Evolutionary conservation across 2,888 invertebrate species (phyloP), one percentile per base, ranked within the genome.

Genomic region (Gymnocheta viridis): DNA sequence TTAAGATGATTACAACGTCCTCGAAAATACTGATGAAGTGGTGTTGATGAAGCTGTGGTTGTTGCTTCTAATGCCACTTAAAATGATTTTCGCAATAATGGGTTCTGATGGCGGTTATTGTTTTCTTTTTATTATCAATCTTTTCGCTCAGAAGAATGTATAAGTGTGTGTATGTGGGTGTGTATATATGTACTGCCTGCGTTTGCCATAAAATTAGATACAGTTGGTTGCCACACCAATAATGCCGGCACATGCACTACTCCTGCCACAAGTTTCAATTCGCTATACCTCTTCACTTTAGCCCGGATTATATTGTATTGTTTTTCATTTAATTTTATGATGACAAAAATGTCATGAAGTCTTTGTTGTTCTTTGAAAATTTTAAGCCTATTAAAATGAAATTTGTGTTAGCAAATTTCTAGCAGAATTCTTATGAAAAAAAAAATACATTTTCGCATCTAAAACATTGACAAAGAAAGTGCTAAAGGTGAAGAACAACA

Each of bases 321-420:
- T 56, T 69, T 67, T 51, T 54, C 6, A 19, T 38, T 38, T 73
- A 58, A 73, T 73, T 66, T 47, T 38, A 58, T 49, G 64, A 66
- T 73, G 73, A 58, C 41, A 62, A 74, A 44, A 62, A 54, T 67
- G 51, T 67, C 29, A 67, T 67, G 24, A 74, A 73, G 58, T 80
- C 66, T 38, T 66, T 73, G 35, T 60, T 62, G 49, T 35, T 62
- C 41, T 56, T 54, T 64, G 14, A 4, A 14, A 66, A 58, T 29
- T 56, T 56, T 27, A 27, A 64, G 82, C 69, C 69, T 76, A 82
- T 82, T 69, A 76, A 74, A 74, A 69, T 74, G 3, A 70, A 70
- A 74, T 81, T 81, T 66, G 47, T 44, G 32, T 74, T 10, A 17
- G 12, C 32, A 32, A 19, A 24, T 56, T 47, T 56, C 9, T 6